A percentile compares a stretch with the other conserved stretches of the same genome.
Evolutionary conservation across 2,113 vertebrate genomes (phyloP).

Genomic region (Neogale vison): DNA sequence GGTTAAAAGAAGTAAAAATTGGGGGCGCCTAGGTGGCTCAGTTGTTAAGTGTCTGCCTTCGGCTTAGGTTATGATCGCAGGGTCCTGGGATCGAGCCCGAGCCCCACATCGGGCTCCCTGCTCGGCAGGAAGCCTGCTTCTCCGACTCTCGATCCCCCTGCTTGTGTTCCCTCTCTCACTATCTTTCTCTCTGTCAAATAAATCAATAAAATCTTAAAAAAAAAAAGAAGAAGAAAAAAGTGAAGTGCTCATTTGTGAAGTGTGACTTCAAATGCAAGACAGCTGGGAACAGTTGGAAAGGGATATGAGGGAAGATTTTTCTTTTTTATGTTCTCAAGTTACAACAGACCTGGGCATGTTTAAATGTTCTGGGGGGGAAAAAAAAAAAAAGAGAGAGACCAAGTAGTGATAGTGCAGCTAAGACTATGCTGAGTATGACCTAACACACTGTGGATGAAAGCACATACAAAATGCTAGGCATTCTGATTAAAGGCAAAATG

Average conservation of each 20-base stretch:
- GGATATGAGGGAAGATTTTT: background rate
- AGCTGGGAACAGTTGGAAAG: background rate
- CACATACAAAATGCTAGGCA: background rate
- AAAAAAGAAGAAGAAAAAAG: background rate
- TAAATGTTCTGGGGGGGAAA: background rate
- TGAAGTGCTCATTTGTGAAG: background rate
- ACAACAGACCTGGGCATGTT: background rate
- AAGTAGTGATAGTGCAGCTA: background rate
- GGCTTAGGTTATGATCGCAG: too few relatives aligned
- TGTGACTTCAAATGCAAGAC: slow-evolving; percentile 4
- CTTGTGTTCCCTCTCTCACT: too few relatives aligned
- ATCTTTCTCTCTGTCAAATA: too few relatives aligned
- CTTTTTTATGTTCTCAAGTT: slow-evolving; percentile 10
- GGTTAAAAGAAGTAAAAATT: background rate
- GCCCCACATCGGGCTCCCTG: too few relatives aligned
- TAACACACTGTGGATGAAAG: background rate
- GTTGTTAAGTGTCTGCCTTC: too few relatives aligned
- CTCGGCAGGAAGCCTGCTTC: too few relatives aligned
- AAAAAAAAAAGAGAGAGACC: background rate
- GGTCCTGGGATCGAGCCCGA: too few relatives aligned
- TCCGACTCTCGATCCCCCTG: too few relatives aligned
- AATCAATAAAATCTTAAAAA: too few relatives aligned
- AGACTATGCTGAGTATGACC: background rate
- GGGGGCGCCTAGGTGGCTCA: too few relatives aligned
- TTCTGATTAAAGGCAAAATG: background rate